Evolutionary conservation across 1,140 invertebrate genomes (phyloP).

Genomic region (Tetraneura akinire): DNA sequence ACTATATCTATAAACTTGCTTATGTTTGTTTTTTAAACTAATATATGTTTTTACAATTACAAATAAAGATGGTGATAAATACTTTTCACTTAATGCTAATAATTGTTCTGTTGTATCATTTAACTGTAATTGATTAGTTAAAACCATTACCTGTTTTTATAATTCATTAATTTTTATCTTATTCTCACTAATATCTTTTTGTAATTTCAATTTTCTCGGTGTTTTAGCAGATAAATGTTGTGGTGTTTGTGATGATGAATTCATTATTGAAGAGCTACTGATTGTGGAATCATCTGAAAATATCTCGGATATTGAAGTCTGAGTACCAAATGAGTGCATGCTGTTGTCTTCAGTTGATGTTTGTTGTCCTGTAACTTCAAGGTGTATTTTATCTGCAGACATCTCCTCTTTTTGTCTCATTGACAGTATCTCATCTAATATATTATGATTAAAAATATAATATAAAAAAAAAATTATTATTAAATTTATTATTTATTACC

Average conservation of each 20-base stretch:
- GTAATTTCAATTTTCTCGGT: neutral
- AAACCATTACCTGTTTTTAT: neutral
- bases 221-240: neutral
- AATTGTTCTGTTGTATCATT: conserved; percentile 1
- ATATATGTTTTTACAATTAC: conserved; percentile 7
- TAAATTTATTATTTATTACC: neutral
- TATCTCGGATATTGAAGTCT: no score
- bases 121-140: neutral
- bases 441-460: no score
- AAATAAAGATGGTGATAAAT: neutral
- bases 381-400: no score
- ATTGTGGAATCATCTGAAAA: no score
- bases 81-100: neutral
- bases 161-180: neutral
- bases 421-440: no score
- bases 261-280: neutral
- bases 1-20: no score
- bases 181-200: conserved; percentile 2
- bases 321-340: no score
- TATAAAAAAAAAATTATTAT: no score
- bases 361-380: no score
- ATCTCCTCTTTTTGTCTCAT: no score
- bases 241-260: neutral
- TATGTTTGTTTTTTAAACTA: neutral
- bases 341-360: no score